Percentiles rank a stretch among this genome's conserved stretches.
phyloP scores from a whole-genome alignment of 2,113 vertebrate species.

The Albula goreensis region DNA sequence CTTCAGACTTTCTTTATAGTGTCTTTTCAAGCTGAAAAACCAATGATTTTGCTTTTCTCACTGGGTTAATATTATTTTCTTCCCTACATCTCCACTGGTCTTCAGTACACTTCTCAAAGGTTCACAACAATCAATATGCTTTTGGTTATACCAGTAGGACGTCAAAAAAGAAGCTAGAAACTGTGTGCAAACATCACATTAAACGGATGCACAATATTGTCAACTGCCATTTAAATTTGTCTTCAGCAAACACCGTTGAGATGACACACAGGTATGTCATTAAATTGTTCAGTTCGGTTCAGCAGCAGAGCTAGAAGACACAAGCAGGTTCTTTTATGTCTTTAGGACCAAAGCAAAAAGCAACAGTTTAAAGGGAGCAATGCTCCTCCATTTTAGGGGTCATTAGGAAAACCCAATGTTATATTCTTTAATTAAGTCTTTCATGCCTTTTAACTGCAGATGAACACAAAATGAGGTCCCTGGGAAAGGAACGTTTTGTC shows the following conservation, averaged over 20 bases:
- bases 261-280: background rate
- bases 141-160: background rate
- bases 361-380: background rate
- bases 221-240: background rate
- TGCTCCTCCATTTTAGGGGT: background rate
- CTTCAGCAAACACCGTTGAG: background rate
- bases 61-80: no score
- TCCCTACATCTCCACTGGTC: no score
- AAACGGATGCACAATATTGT: background rate
- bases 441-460: slow-evolving; percentile 39
- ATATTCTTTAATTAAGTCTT: slow-evolving; percentile 31
- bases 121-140: background rate
- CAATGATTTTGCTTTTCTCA: background rate
- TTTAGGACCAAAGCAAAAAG: background rate
- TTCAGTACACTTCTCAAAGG: background rate
- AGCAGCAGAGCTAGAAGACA: background rate
- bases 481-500: slow-evolving; percentile 25
- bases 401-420: slow-evolving; percentile 11
- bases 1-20: no score
- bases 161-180: background rate
- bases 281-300: background rate
- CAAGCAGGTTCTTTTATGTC: background rate
- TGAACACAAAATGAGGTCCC: slow-evolving; percentile 33
- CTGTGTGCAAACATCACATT: background rate
- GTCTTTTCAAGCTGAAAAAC: no score